These are phyloP conservation scores for Aspidiotus destructor DNA, from an alignment of 2,888 invertebrate species.

Conservation along the genomic window DNA sequence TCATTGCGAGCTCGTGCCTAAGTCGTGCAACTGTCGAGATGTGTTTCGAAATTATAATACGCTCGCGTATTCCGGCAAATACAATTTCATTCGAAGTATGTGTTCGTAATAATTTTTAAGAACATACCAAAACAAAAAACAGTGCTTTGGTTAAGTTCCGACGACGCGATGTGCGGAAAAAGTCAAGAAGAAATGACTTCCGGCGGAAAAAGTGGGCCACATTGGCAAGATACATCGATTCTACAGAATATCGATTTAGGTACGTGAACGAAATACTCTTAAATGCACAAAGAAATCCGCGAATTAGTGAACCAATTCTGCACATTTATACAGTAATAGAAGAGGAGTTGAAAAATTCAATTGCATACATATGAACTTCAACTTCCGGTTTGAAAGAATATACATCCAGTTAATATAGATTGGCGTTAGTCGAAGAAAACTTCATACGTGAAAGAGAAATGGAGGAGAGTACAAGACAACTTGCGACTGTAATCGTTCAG, in stretches of 20 bases:
- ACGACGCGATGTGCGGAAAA: neutral
- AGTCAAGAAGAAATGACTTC: neutral
- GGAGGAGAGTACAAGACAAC: no score
- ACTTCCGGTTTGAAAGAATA: neutral
- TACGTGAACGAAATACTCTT: neutral
- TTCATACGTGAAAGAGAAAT: no score
- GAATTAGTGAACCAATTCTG: neutral
- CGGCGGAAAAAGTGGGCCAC: neutral
- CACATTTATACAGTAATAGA: neutral
- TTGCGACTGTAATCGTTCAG: no score
- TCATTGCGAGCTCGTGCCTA: no score
- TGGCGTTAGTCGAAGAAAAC: no score
- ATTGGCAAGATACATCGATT: neutral
- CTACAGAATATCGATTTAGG: neutral
- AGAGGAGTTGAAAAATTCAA: neutral
- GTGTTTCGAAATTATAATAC: no score
- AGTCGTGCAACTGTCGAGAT: neutral
- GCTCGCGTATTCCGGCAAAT: neutral
- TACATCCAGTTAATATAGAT: neutral
- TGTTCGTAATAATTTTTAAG: no score
- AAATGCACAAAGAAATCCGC: neutral
- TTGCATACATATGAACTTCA: neutral
- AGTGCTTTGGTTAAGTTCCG: neutral
- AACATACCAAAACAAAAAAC: neutral
- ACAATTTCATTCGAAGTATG: no score